These are phyloP conservation scores for Heterotis niloticus DNA, from an alignment of 2,113 vertebrate species.

Conservation along the genomic window DNA sequence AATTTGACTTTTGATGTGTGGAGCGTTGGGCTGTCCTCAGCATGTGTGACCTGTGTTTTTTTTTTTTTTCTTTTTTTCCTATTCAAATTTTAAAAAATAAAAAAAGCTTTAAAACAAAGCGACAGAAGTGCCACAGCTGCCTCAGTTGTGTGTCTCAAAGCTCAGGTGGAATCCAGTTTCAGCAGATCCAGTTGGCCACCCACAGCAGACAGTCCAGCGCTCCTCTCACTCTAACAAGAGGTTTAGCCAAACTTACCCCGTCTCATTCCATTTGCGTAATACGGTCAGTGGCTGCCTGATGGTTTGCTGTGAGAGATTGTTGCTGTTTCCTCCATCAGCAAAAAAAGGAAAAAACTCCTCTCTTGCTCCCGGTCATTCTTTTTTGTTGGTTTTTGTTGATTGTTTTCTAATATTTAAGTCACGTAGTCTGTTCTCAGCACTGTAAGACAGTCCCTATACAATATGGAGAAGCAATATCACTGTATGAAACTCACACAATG, in stretches of 20 bases:
- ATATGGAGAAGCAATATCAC: constrained; percentile 95
- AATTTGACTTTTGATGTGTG: constrained; percentile 15
- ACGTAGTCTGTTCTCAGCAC: constrained; percentile 75
- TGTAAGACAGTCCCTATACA: constrained; percentile 86
- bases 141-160: constrained; percentile 36
- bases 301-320: constrained; percentile 57
- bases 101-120: constrained; percentile 10
- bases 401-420: constrained; percentile 68
- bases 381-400: constrained; percentile 49
- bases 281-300: constrained; percentile 68
- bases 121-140: constrained; percentile 27
- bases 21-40: constrained; percentile 7
- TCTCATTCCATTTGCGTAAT: constrained; percentile 31
- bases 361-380: constrained; percentile 16
- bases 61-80: neutral
- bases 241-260: neutral
- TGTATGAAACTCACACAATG: constrained; percentile 86
- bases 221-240: neutral
- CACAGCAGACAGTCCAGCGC: constrained; percentile 25
- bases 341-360: constrained; percentile 15
- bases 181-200: constrained; percentile 29
- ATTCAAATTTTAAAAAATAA: neutral
- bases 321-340: constrained; percentile 59
- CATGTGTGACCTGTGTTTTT: constrained; percentile 14
- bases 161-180: constrained; percentile 46